Evolutionary conservation across 1,140 invertebrate species (phyloP).

Genomic region (Leptoteleia sp.): DNA sequence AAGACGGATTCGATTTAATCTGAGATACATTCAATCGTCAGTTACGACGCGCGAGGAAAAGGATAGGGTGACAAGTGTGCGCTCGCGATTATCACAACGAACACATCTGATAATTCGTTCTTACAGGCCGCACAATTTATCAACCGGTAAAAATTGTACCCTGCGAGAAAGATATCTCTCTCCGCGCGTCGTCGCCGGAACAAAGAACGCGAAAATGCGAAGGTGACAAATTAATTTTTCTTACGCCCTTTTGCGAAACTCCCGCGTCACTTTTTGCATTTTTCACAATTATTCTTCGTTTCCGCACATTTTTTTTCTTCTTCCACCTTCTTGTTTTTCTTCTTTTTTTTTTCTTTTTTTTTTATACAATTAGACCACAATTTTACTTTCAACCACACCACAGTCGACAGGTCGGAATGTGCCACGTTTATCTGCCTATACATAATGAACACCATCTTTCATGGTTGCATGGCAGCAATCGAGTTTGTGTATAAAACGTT

Average conservation of each 20-base stretch:
- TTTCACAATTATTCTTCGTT: constrained; percentile 8
- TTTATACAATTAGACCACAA: too few species aligned
- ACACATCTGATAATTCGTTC: constrained; percentile 36
- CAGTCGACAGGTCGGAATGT: too few species aligned
- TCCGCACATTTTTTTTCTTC: background rate
- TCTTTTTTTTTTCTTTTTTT: too few species aligned
- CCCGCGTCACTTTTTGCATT: background rate
- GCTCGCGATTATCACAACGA: constrained; percentile 6
- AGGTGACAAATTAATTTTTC: constrained; percentile 33
- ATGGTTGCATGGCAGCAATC: too few species aligned
- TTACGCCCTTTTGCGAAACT: background rate
- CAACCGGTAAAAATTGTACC: constrained; percentile 33
- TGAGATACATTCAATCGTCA: constrained; percentile 60
- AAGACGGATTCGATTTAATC: constrained; percentile 59
- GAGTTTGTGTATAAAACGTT: too few species aligned
- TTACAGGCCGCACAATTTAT: constrained; percentile 48
- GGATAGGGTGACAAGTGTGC: constrained; percentile 14
- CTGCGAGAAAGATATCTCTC: too few species aligned
- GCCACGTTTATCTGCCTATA: too few species aligned
- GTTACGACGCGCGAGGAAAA: constrained; percentile 19
- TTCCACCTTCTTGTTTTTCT: too few species aligned
- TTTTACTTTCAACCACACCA: too few species aligned
- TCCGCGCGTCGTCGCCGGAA: constrained; percentile 1
- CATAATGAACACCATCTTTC: too few species aligned
- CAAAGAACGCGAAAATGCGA: constrained; percentile 14